Evolutionary conservation across 1,140 invertebrate genomes (phyloP).

Genomic region (Nasonia vitripennis): DNA sequence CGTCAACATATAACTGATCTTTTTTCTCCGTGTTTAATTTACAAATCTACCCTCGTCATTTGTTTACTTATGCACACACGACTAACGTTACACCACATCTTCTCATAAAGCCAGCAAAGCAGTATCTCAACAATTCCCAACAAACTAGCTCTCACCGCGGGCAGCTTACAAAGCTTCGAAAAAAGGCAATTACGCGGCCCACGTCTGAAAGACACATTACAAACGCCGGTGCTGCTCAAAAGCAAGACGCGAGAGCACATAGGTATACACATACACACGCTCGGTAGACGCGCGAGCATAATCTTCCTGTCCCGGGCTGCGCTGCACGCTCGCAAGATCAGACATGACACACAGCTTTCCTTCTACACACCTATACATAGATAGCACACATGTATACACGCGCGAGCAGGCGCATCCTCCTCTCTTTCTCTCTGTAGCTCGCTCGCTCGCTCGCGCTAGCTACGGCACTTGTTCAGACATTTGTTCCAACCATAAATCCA

Average conservation of each 20-base stretch:
- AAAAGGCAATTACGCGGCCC: background rate
- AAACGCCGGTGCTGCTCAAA: background rate
- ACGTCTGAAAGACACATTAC: background rate
- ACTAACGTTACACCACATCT: too few relatives aligned
- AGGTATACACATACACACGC: background rate
- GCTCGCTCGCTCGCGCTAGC: background rate
- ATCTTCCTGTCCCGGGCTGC: conserved; percentile 26
- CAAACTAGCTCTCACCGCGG: background rate
- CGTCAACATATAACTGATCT: too few relatives aligned
- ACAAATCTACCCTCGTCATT: too few relatives aligned
- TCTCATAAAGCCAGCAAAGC: background rate
- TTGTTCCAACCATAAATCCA: conserved; percentile 52
- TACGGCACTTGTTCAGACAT: conserved; percentile 51
- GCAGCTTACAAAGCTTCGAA: background rate
- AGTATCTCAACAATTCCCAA: background rate
- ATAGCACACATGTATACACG: background rate
- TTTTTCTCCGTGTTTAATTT: too few relatives aligned
- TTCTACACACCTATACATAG: background rate
- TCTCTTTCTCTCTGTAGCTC: background rate
- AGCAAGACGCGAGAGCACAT: background rate
- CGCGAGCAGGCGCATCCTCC: background rate
- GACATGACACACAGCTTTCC: conserved; percentile 42
- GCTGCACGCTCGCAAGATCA: background rate
- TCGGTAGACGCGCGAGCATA: background rate
- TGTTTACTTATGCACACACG: too few relatives aligned